A percentile compares a stretch with the other conserved stretches of the same genome.
phyloP scores from a whole-genome alignment of 2,113 vertebrate genomes.

The Lophura nycthemera region DNA sequence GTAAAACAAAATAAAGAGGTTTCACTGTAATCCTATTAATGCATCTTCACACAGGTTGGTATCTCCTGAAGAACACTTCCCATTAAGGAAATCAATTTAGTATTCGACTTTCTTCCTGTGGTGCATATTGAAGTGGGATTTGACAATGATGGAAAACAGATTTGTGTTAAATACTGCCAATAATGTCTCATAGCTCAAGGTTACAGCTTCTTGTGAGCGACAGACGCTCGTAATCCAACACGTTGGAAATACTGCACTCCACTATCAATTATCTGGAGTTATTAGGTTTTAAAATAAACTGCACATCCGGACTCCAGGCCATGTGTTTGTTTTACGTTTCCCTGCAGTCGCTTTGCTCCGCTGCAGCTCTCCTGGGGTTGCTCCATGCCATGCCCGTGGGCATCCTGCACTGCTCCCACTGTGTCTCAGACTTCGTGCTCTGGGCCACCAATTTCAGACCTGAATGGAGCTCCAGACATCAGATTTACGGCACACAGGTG shows the following conservation, averaged over 20 bases:
- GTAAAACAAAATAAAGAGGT: constrained; percentile 15
- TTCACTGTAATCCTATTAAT: constrained; percentile 64
- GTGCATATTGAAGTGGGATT: constrained; percentile 74
- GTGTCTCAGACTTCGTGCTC: not conserved
- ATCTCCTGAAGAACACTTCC: constrained; percentile 68
- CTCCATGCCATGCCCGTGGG: not conserved
- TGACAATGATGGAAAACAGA: constrained; percentile 80
- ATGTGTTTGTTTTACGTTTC: constrained; percentile 3
- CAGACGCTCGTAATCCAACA: constrained; percentile 64
- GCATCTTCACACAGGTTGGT: constrained; percentile 58
- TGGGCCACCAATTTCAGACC: not conserved
- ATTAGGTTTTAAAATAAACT: constrained; percentile 57
- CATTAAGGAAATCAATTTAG: constrained; percentile 78
- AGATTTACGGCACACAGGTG: not conserved
- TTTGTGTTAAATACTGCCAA: constrained; percentile 79
- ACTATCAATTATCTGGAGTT: constrained; percentile 66
- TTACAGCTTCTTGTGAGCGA: constrained; percentile 64
- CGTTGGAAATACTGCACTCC: constrained; percentile 41
- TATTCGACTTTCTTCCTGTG: constrained; percentile 70
- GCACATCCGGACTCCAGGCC: constrained; percentile 21
- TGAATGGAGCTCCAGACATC: not conserved
- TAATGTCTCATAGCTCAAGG: constrained; percentile 78
- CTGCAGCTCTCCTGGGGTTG: not conserved
- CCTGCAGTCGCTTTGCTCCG: not conserved
- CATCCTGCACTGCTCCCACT: not conserved